Conservation (phyloP, 2,888 invertebrate genomes). For the Villa cingulata region DNA sequence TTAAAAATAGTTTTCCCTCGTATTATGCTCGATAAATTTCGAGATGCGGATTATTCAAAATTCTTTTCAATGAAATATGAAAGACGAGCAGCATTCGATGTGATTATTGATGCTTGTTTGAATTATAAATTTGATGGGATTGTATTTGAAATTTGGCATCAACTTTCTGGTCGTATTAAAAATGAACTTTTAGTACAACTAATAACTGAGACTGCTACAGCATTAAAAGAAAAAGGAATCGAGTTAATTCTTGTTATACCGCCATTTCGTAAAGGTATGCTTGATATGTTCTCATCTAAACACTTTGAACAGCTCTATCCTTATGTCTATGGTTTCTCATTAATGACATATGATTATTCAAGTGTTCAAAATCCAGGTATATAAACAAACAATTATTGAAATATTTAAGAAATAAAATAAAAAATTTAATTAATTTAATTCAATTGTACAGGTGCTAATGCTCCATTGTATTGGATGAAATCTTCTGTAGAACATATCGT, state of each 20-base stretch:
- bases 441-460: conserved; percentile 84
- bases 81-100: conserved; percentile 50
- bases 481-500: conserved; percentile 61
- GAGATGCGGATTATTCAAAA: conserved; percentile 53
- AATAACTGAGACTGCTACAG: conserved; percentile 47
- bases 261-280: conserved; percentile 44
- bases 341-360: conserved; percentile 97
- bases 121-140: conserved; percentile 76
- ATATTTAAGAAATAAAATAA: too few species aligned
- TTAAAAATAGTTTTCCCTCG: conserved; percentile 74
- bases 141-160: conserved; percentile 83
- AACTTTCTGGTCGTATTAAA: conserved; percentile 54
- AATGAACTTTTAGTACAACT: conserved; percentile 45
- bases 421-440: conserved; percentile 14
- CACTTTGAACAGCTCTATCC: conserved; percentile 67
- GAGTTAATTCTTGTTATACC: conserved; percentile 67
- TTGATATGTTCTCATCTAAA: conserved; percentile 54
- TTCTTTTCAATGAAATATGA: conserved; percentile 56
- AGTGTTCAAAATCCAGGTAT: conserved; percentile 65
- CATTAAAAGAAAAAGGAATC: conserved; percentile 42
- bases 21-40: conserved; percentile 80
- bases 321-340: conserved; percentile 69
- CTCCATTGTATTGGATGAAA: conserved; percentile 71
- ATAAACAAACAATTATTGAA: too few species aligned
- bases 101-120: conserved; percentile 55